Evolutionary conservation across 2,888 invertebrate species (phyloP), one percentile per base, ranked within the genome.

Genomic region (Tetheella fluctuosa): DNA sequence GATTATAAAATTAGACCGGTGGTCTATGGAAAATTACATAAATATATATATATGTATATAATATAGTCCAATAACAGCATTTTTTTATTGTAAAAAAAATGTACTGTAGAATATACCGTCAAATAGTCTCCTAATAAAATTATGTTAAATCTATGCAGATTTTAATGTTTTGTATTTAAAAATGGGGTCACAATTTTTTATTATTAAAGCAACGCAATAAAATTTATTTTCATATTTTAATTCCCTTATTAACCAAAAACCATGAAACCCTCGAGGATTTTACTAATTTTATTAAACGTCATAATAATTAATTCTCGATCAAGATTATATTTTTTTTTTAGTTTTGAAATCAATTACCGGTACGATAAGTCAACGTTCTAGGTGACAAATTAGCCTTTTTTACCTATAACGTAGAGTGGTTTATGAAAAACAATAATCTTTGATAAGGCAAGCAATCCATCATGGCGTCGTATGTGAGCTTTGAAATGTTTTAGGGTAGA

Each of bases 331-430:
- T 57, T 60, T 68, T 64, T 69, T 70, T 68, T 66, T 23, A 60
- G 63, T 66, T 70, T 67, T 53, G 60, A 70, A 75, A 77, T 74
- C 77, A 77, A 73, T 75, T 75, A 72, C 64, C 52, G 23, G 37
- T 23, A 53, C 73, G 75, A 74, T 76, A 71, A 76, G 67, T 54
- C 61, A 64, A 61, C 48, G 69, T 72, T 72, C 77, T 69, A 77
- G 72, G 74, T 81, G 84, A 84, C 81, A 84, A 84, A 85, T 85
- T 84, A 83, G 78, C 73, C 69, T 75, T 83, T 85, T 81, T 81
- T 74, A 39, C 63, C 71, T 68, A 23, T 60, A 48, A 30, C 59
- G 57, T 62, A 62, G 63, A 68, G 68, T 72, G 80, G 73, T 81
- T 83, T 77, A 82, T 78, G 80, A 81, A 81, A 85, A 85, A 85